These are phyloP conservation scores for Hucho hucho DNA, from an alignment of 2,113 vertebrate genomes.

Conservation along the genomic window DNA sequence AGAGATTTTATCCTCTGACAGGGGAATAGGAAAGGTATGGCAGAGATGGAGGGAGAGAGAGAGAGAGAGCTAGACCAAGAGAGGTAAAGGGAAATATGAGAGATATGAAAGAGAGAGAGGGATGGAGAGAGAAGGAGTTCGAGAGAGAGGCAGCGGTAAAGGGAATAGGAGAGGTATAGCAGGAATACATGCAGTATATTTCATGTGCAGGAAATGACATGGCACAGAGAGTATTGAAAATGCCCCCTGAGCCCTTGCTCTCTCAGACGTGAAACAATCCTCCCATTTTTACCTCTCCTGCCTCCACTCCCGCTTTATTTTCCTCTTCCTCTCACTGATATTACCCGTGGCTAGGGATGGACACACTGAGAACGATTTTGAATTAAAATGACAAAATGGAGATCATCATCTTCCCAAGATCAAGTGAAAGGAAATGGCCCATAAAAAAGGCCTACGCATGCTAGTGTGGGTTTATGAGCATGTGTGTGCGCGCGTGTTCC, in stretches of 20 bases:
- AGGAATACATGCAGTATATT: background rate
- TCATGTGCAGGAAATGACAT: background rate
- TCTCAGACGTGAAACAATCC: background rate
- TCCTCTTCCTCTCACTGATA: constrained; percentile 7
- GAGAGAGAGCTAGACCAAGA: background rate
- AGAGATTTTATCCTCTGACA: background rate
- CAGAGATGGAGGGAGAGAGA: background rate
- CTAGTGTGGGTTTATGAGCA: background rate
- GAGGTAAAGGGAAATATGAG: too few species aligned
- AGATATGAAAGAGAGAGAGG: background rate
- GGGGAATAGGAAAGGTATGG: background rate
- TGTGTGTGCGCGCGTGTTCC: background rate
- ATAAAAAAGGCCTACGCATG: constrained; percentile 53
- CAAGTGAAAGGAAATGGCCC: constrained; percentile 66
- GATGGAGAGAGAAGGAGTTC: background rate
- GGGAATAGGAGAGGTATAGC: background rate
- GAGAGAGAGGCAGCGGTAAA: background rate
- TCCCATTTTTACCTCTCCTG: background rate
- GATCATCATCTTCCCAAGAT: constrained; percentile 64
- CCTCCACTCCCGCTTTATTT: background rate
- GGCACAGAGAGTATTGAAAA: background rate
- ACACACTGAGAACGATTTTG: constrained; percentile 56
- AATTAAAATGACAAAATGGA: constrained; percentile 68
- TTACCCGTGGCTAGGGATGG: constrained; percentile 24
- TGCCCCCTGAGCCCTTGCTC: background rate